Base-by-base conservation (phyloP, 2,797 vertebrate genomes). In the Mormyrops boulengeri region DNA sequence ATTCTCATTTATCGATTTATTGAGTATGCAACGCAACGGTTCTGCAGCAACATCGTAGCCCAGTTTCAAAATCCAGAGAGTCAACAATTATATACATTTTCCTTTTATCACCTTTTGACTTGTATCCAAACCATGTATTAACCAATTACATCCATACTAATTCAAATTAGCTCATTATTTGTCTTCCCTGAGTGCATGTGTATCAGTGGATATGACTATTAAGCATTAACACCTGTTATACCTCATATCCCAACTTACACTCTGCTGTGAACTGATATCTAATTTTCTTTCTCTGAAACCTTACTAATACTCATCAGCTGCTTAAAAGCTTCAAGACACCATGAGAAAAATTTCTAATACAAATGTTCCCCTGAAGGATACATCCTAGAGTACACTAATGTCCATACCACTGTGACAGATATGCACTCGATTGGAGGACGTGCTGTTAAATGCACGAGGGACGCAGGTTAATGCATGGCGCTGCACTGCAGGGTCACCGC, bases 401-500 rank as follows among this genome's bases (percentile, higher is more conserved):
- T 34, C 69, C 34, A 19, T 14, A 19, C 4, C 34, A 6, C 17
- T 17, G 0, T n/a, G 73, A 44, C n/a, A 50, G 41, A 14, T 26
- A 80, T n/a, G 34, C 82, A 26, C 47, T 1, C 0, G 9, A 80
- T 44, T 44, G 82, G 22, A 26, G 1, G 44, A 50, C 3, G 4
- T 12, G 8, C 47, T 34, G 49, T 55, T 60, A 60, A 87, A 60
- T 87, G 50, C 12, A 55, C 4, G 19, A n/a, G 53, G 34, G 50
- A 8, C 6, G 52, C 12, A 55, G 85, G 53, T 87, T 87, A 87
- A 60, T 91, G 90, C 14, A 85, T 19, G 69, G 47, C 5, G 44
- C 47, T 38, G 85, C 62, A 41, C 34, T 85, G 88, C 84, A 53
- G 87, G 88, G 69, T 14, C 62, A 11, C 62, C 7, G 9, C 19